Base-by-base conservation (phyloP, 2,888 invertebrate species). In the Galeopsomyia nigrocyanea region DNA sequence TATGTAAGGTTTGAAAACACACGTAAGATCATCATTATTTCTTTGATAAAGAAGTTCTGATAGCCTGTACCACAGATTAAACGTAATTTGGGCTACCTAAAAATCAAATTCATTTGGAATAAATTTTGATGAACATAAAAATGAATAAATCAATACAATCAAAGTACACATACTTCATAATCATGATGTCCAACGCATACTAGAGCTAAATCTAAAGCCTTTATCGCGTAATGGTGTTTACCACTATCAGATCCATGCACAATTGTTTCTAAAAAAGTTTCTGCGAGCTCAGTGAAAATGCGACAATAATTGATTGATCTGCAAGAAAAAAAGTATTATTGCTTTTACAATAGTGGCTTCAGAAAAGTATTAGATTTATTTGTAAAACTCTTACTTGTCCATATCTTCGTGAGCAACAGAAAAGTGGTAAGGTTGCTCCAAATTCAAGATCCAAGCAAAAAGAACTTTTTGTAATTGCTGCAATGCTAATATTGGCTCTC, bases 141-240 rank as follows among this genome's bases (percentile, higher is more conserved):
- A 68, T 39, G 39, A 9, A 55, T 13, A 56, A 17, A 50, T 46
- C 63, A 53, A 47, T 50, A 10, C 7, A 57, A 58, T 47, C 6
- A 56, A n/a, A 39, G 49, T 50, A 57, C 39, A 60, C 92, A 92
- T 80, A 97, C 96, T 90, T 98, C 97, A 88, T 97, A 99, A 86
- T 99, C 98, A 87, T 98, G 97, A 88, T 99, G 98, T 0, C 97
- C 97, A 13, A 97, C 95, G 87, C 98, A 97, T 50, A 94, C 92
- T 60, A 99, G 88, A 13, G 97, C 93, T 78, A 98, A 88, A 84
- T 99, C 97, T 74, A 99, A 88, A 3, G 95, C 92, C 84, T 94
- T 92, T 76, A 97, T 88, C 0, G 94, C 92, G 87, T 93, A 95
- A 86, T 95, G 94, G 10, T 90, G 89, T 77, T 90, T 89, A 55